Evolutionary conservation across 2,797 vertebrate genomes (phyloP), one percentile per base, ranked within the genome.

Genomic region (Myotis pilosus): DNA sequence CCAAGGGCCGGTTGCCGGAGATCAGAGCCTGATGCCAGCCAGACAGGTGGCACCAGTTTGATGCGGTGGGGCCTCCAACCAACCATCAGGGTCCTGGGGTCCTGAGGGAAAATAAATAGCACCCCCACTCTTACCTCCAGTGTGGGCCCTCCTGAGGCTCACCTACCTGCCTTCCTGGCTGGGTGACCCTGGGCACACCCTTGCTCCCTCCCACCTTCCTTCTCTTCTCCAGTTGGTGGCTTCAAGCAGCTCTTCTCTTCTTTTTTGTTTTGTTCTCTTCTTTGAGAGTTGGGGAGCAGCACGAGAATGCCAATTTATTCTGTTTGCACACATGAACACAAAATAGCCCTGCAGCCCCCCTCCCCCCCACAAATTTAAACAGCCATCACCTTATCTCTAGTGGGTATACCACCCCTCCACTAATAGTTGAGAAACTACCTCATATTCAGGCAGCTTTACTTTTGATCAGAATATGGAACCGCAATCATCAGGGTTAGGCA

Each of bases 281-380:
- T 5, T 25, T 25, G 23, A 28, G 57, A 60, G 57, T 25, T 25
- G 11, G 57, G 23, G 57, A 28, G 25, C 9, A 23, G 99, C 99
- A 99, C 99, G 98, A 99, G 95, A 99, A 99, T 99, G 99, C 99
- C 99, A 98, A 98, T 99, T 99, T 99, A 99, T 99, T 99, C 98
- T 98, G 98, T 99, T 97, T 97, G 97, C 98, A 98, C 99, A 99
- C 99, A 99, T 99, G 98, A 99, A 99, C 99, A 99, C 99, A 99
- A 98, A 98, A 98, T 98, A 98, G 99, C 99, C 99, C 99, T 99
- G 99, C 99, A 99, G 99, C 99, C 99, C 99, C 9, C 41, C 99
- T 2, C 41, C 38, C 95, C 98, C 98, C 98, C 38, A 38, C 97
- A 98, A 97, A 97, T 98, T 97, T 98, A 98, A 98, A 98, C 97